Base-by-base conservation (phyloP, 2,113 vertebrate species). In the Dasypus novemcinctus region DNA sequence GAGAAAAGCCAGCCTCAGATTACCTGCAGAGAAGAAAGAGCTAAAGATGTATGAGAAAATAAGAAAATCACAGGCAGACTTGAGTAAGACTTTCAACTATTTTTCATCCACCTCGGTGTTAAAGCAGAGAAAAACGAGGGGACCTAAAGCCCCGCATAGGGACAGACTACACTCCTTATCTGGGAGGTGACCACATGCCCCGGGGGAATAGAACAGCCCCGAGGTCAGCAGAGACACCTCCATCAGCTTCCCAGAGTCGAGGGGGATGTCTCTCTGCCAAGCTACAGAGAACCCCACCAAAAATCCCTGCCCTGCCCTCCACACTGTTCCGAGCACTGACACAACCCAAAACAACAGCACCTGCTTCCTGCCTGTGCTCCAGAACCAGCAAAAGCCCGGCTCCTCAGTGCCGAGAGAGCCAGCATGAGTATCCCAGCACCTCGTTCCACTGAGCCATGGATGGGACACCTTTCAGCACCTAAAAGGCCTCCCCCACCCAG, bases 41-140 rank as follows among this genome's bases (percentile, higher is more conserved):
- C 82, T 72, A 68, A 93, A 95, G 63, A 96, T 68, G 94, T 64
- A 87, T 54, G 23, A 63, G 27, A 57, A 84, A 82, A 75, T 57
- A 89, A 90, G 82, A 96, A 83, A 82, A 85, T 43, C 52, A 88
- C 31, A 82, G 95, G 31, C 81, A 90, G 63, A 59, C 25, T 69
- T 36, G 10, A 27, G 38, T 64, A 85, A 92, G 81, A 87, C 4
- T 84, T 64, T 90, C 52, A 90, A 41, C 23, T 17, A 23, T 59
- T 64, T 72, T 84, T 69, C 17, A 17, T 92, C 68, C 49, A 72
- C 31, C 84, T 72, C 84, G 12, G 31, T 81, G 52, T 81, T 87
- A 14, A 25, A 33, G 33, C 18, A 9, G 4, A 91, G 33, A 52
- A 85, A 94, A 96, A 46, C 12, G 21, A 72, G 21, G n/a, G 63